These are phyloP conservation scores for Syngnathus typhle DNA, from an alignment of 2,113 vertebrate species.

Conservation along the genomic window DNA sequence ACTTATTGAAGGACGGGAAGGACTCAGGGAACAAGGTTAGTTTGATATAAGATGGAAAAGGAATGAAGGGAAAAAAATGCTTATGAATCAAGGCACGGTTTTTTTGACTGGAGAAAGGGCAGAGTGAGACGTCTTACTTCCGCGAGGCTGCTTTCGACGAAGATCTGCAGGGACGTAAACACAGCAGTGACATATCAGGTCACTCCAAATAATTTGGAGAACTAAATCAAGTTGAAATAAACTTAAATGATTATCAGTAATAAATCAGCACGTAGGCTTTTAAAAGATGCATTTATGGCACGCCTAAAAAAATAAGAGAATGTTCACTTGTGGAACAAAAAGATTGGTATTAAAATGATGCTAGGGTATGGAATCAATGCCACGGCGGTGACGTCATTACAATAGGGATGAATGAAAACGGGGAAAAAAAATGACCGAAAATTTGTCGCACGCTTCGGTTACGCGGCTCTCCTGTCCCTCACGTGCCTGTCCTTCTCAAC, in stretches of 20 bases:
- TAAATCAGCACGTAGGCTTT: too few relatives aligned
- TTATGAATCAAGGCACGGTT: not conserved
- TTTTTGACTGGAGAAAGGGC: not conserved
- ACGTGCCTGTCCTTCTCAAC: constrained; percentile 8
- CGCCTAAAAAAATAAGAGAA: not conserved
- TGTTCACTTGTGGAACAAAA: not conserved
- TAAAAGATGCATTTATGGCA: not conserved
- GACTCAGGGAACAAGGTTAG: too few relatives aligned
- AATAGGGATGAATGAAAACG: not conserved
- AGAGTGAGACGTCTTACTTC: constrained; percentile 36
- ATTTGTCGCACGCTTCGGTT: constrained; percentile 2
- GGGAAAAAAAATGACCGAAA: constrained; percentile 5
- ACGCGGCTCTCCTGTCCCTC: constrained; percentile 9
- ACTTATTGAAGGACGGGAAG: too few relatives aligned
- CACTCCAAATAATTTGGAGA: constrained; percentile 17
- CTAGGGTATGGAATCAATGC: not conserved
- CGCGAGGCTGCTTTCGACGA: too few relatives aligned
- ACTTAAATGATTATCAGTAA: too few relatives aligned
- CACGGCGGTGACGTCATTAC: not conserved
- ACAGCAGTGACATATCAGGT: constrained; percentile 30
- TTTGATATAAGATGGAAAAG: too few relatives aligned
- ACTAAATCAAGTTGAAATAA: not conserved
- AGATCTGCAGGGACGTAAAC: constrained; percentile 1
- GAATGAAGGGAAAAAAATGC: too few relatives aligned
- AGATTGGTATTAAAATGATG: not conserved